phyloP scores from a whole-genome alignment of 2,888 invertebrate genomes.

The Oxystoma pomonae region DNA sequence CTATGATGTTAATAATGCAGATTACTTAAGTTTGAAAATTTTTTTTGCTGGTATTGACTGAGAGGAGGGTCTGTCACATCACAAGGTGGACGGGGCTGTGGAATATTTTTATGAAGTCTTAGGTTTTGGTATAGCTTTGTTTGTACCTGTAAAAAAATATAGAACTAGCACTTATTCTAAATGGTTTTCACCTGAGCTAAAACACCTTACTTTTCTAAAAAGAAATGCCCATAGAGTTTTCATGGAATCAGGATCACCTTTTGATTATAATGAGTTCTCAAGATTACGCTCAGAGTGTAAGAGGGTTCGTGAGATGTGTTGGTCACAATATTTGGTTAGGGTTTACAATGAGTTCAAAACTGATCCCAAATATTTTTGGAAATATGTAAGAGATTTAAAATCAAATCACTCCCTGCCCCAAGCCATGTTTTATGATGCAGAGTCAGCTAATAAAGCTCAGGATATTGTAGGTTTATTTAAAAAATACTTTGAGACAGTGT shows the following conservation, averaged over 20 bases:
- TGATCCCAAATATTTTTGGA: too few relatives aligned
- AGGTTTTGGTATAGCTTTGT: not conserved
- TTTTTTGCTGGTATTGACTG: too few relatives aligned
- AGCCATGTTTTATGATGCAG: too few relatives aligned
- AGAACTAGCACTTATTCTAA: not conserved
- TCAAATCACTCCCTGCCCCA: too few relatives aligned
- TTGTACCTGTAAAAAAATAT: not conserved
- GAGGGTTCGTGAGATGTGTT: not conserved
- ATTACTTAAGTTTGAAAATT: too few relatives aligned
- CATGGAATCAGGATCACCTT: not conserved
- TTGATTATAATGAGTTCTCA: not conserved
- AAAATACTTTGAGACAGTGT: not conserved
- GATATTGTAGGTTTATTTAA: not conserved
- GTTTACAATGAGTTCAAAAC: too few relatives aligned
- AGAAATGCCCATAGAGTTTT: not conserved
- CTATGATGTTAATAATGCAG: too few relatives aligned
- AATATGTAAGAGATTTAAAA: too few relatives aligned
- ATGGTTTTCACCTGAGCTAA: not conserved
- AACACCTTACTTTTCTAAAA: not conserved
- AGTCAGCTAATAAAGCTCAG: too few relatives aligned
- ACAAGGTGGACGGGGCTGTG: not conserved
- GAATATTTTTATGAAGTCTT: not conserved
- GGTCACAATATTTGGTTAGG: not conserved
- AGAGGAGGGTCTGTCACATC: too few relatives aligned
- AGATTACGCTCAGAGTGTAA: not conserved